A percentile compares a stretch with the other conserved stretches of the same genome.
These are phyloP conservation scores for Urechis unicinctus DNA, from an alignment of 2,888 invertebrate species.

Conservation along the genomic window DNA sequence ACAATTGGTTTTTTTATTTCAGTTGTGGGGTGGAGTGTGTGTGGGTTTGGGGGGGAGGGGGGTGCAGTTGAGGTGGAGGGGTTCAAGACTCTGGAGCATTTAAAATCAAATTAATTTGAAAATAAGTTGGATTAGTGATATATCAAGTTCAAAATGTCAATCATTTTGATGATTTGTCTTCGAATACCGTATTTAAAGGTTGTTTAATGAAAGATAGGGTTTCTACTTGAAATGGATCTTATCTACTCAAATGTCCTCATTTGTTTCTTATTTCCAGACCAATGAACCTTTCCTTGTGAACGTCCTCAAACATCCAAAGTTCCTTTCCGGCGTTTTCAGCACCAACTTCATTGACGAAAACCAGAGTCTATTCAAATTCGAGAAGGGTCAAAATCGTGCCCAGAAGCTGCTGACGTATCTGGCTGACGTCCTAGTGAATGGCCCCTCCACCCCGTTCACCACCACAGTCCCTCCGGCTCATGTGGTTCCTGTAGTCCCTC, in stretches of 20 bases:
- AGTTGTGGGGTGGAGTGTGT: too few relatives aligned
- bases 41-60: too few relatives aligned
- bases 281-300: conserved; percentile 97
- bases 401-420: conserved; percentile 90
- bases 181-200: too few relatives aligned
- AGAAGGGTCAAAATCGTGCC: conserved; percentile 82
- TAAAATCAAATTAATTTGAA: too few relatives aligned
- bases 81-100: too few relatives aligned
- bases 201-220: too few relatives aligned
- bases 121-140: too few relatives aligned
- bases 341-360: conserved; percentile 98
- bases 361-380: conserved; percentile 88
- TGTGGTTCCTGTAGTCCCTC: conserved; percentile 76
- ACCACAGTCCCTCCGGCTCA: conserved; percentile 79
- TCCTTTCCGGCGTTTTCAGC: conserved; percentile 87
- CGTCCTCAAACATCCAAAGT: conserved; percentile 91
- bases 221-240: background rate
- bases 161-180: too few relatives aligned
- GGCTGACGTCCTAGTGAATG: conserved; percentile 89
- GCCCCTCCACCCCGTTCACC: conserved; percentile 87
- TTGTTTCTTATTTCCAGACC: conserved; percentile 61
- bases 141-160: too few relatives aligned
- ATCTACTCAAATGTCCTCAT: conserved; percentile 1
- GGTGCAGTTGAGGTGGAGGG: too few relatives aligned
- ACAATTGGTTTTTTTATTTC: too few relatives aligned